Base-by-base conservation (phyloP, 2,888 invertebrate genomes). In the Anarsia innoxiella region DNA sequence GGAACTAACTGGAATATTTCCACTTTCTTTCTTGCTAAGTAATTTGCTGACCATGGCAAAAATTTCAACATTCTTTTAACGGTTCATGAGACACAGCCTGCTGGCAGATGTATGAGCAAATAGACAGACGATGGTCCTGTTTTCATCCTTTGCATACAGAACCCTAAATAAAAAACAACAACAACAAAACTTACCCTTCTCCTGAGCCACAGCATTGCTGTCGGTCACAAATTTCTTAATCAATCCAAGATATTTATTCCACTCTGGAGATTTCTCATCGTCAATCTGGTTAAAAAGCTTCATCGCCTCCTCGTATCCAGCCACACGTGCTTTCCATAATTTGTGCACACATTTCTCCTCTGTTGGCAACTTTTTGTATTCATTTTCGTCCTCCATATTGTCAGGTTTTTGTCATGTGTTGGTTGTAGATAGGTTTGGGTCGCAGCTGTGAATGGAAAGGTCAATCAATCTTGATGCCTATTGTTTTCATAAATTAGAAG, bases 211-310 rank as follows among this genome's bases (percentile, higher is more conserved):
- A 10, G 93, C 97, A 91, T 99, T 97, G 56, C 93, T 94, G 68
- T 99, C 98, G 0, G 89, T 85, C 0, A 97, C 96, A 88, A 98
- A 96, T 75, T 97, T 97, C 70, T 97, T 97, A 23, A 99, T 90
- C 30, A 97, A 83, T 5, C 95, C 94, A 8, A 94, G 79, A 76
- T 92, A 99, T 76, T 96, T 97, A 54, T 89, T 91, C 90, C 97
- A 98, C 68, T 97, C 97, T 0, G 94, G 91, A 25, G 95, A 94
- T 68, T 97, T 97, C 64, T 97, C 97, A 80, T 96, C 96, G 59
- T 93, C 93, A 51, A 95, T 91, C 62, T 91, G 91, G 47, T 91
- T 89, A 73, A 98, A 97, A 10, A 94, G 84, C 69, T 95, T 97
- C 4, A 92, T 89, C 0, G 95, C 93, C 70, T 97, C 97, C 72